Percentiles rank a stretch among this genome's conserved stretches.
Conservation (phyloP, 92 coral and sea anemone genomes). For the Epizoanthus rinbou region DNA sequence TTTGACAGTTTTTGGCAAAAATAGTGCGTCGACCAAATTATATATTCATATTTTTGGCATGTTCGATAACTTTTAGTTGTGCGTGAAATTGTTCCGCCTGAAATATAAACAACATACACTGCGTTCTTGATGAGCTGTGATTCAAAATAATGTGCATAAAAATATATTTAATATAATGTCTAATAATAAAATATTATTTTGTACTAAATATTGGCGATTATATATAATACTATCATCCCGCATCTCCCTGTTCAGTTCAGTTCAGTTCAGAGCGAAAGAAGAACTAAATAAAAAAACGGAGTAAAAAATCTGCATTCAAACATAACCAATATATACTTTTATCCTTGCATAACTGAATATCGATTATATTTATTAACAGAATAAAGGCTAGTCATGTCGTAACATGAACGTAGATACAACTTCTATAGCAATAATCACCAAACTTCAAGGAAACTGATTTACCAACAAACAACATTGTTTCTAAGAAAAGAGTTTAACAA, state of each 20-base stretch:
- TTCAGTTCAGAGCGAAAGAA: too few relatives aligned
- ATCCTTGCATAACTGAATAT: background rate
- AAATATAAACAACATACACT: background rate
- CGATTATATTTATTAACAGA: background rate
- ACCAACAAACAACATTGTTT: background rate
- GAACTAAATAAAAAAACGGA: too few relatives aligned
- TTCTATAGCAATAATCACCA: background rate
- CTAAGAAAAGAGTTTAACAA: background rate
- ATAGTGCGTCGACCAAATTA: background rate
- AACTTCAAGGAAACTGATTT: background rate
- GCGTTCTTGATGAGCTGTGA: background rate
- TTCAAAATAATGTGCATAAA: background rate
- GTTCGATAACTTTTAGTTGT: constrained; percentile 12
- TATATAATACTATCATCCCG: too few relatives aligned
- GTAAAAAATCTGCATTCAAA: background rate
- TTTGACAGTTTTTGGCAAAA: background rate
- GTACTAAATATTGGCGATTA: too few relatives aligned
- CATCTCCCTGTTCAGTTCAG: too few relatives aligned
- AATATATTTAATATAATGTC: too few relatives aligned
- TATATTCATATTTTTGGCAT: background rate
- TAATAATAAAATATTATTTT: too few relatives aligned
- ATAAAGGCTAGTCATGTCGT: too few relatives aligned
- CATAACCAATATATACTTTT: background rate
- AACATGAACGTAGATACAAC: background rate
- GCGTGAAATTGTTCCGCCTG: background rate